phyloP scores from a whole-genome alignment of 2,797 vertebrate species.

The Okamejei kenojei region DNA sequence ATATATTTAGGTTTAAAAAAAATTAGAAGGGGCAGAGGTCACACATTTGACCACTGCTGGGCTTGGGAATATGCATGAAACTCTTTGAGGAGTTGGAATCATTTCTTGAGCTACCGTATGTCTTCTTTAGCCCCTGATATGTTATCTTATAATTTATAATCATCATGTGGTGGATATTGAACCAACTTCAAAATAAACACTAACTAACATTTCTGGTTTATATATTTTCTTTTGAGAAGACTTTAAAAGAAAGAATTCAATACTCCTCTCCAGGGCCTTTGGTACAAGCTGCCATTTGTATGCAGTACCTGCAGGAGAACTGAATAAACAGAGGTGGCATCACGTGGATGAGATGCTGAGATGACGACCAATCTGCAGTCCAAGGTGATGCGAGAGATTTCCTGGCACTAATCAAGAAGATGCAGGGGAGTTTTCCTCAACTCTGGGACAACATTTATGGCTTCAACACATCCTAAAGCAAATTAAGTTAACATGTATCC shows the following conservation, averaged over 20 bases:
- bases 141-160: not conserved
- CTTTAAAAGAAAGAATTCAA: not conserved
- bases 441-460: not conserved
- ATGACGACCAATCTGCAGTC: too few relatives aligned
- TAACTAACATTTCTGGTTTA: not conserved
- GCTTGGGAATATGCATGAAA: not conserved
- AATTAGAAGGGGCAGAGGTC: not conserved
- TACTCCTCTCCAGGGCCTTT: not conserved
- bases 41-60: not conserved
- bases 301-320: not conserved
- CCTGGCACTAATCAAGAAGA: not conserved
- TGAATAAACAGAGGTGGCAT: not conserved
- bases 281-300: too few relatives aligned
- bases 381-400: not conserved
- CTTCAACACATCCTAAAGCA: not conserved
- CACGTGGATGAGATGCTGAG: not conserved
- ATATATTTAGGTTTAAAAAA: not conserved
- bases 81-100: not conserved
- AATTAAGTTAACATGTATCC: not conserved
- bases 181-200: not conserved
- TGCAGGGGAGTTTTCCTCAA: not conserved
- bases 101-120: not conserved
- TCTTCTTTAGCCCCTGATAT: not conserved
- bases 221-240: not conserved
- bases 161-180: too few relatives aligned